Percentiles rank a stretch among this genome's conserved stretches.
These are phyloP conservation scores for Coelinius sp. DNA, from an alignment of 2,888 invertebrate genomes.

Conservation along the genomic window DNA sequence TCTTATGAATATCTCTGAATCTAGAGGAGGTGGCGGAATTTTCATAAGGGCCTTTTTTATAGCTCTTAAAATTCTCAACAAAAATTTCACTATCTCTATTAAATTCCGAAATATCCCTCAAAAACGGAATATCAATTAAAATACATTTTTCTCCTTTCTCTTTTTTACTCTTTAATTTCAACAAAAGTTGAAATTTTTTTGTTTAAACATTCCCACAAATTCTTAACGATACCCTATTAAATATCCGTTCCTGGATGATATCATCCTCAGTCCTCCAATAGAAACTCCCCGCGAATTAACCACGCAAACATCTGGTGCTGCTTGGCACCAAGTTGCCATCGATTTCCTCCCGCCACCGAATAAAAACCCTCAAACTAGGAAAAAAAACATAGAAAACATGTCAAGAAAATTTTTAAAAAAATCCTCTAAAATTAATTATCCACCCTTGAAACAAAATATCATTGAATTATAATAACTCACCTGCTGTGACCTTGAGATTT, in stretches of 20 bases:
- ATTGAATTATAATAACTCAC: not conserved
- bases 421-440: not conserved
- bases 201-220: not conserved
- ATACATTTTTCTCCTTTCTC: too few species aligned
- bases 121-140: too few species aligned
- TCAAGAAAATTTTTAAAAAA: not conserved
- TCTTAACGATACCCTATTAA: not conserved
- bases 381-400: not conserved
- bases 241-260: constrained; percentile 54
- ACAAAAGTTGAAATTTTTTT: too few species aligned
- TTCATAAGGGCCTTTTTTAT: too few species aligned
- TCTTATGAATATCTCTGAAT: too few species aligned
- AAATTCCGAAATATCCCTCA: too few species aligned
- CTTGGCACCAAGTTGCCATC: constrained; percentile 16
- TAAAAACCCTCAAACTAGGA: not conserved
- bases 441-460: not conserved
- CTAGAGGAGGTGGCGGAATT: too few species aligned
- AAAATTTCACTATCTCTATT: too few species aligned
- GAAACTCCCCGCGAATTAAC: constrained; percentile 50
- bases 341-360: constrained; percentile 11
- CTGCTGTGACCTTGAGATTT: not conserved
- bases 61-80: too few species aligned
- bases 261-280: constrained; percentile 54
- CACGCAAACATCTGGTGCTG: constrained; percentile 53
- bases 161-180: too few species aligned